Conservation (phyloP, 2,888 invertebrate genomes). For the Halocaridina rubra region DNA sequence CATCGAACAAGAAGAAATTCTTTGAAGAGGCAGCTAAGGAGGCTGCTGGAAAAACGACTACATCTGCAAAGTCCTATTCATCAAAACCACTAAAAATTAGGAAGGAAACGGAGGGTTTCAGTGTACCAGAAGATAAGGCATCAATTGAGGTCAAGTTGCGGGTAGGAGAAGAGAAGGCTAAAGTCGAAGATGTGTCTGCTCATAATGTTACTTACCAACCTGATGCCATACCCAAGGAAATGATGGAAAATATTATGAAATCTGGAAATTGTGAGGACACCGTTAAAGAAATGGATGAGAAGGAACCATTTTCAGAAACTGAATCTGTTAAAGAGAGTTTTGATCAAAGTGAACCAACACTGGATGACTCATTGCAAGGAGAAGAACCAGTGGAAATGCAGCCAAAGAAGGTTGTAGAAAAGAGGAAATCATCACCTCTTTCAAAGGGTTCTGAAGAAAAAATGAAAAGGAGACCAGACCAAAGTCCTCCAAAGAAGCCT, state of each 20-base stretch:
- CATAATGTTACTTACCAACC: conserved; percentile 3
- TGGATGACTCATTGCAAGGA: conserved; percentile 15
- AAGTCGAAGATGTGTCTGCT: conserved; percentile 13
- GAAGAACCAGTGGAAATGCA: conserved; percentile 39
- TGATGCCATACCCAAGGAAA: neutral
- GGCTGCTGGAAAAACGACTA: neutral
- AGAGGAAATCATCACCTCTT: neutral
- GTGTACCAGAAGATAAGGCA: conserved; percentile 15
- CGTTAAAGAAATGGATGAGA: conserved; percentile 29
- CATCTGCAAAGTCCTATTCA: neutral
- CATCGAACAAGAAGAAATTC: conserved; percentile 43
- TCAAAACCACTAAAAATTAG: neutral
- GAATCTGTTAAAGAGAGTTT: neutral
- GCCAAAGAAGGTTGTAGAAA: neutral
- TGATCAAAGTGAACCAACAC: neutral
- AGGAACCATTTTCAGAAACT: neutral
- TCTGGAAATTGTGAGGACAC: neutral
- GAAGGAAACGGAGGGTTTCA: neutral
- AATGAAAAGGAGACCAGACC: conserved; percentile 32
- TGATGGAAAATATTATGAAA: neutral
- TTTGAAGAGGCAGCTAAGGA: conserved; percentile 53
- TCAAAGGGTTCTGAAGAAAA: conserved; percentile 10
- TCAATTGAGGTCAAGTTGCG: conserved; percentile 34
- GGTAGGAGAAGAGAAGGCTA: conserved; percentile 13
- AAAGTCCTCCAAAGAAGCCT: conserved; percentile 40